phyloP scores from a whole-genome alignment of 2,113 vertebrate species.

The Laterallus jamaicensis region DNA sequence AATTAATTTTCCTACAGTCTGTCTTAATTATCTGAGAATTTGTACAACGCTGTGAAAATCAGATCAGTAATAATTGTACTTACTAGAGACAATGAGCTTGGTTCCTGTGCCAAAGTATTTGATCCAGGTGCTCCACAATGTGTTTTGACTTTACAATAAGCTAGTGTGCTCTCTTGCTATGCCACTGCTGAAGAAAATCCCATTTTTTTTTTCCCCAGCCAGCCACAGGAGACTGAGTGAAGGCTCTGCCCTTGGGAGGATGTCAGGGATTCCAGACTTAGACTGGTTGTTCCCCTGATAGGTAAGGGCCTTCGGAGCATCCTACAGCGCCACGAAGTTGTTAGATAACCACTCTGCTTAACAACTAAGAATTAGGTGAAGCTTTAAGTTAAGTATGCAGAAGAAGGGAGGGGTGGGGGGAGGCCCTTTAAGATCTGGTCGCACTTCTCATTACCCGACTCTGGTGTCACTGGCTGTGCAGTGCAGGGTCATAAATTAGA shows the following conservation, averaged over 20 bases:
- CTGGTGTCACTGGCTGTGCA: too few relatives aligned
- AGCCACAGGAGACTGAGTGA: not conserved
- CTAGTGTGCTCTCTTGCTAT: not conserved
- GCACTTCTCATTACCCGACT: too few relatives aligned
- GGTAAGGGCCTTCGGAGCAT: not conserved
- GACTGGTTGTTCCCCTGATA: not conserved
- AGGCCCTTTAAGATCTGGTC: too few relatives aligned
- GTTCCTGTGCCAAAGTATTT: constrained; percentile 30
- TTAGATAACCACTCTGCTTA: not conserved
- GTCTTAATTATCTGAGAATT: not conserved
- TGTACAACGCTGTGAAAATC: not conserved
- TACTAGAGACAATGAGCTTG: constrained; percentile 34
- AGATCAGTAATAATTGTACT: not conserved
- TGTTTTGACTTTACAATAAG: constrained; percentile 35
- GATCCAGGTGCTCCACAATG: not conserved
- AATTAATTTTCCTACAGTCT: not conserved
- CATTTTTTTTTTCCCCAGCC: not conserved
- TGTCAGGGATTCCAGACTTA: not conserved
- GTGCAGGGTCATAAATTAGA: too few relatives aligned
- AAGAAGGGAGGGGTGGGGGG: too few relatives aligned
- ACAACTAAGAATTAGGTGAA: not conserved
- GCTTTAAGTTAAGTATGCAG: not conserved
- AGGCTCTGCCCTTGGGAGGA: not conserved
- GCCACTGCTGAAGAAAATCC: not conserved
- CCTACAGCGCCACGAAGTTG: not conserved